phyloP scores from a whole-genome alignment of 2,113 vertebrate genomes.

The Indicator indicator region DNA sequence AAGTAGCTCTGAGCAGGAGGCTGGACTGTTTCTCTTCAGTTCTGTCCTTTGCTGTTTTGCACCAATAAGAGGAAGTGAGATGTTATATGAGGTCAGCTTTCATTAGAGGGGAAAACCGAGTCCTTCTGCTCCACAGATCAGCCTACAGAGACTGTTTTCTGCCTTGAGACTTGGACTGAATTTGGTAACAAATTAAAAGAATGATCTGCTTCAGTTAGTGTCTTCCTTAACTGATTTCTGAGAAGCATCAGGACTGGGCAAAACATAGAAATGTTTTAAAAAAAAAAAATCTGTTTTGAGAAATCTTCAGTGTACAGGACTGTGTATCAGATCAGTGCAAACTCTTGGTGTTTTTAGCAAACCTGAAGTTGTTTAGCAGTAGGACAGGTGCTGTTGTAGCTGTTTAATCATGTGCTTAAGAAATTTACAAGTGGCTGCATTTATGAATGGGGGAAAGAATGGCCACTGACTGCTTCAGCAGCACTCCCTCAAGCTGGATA shows the following conservation, averaged over 20 bases:
- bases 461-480: not conserved
- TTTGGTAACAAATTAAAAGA: not conserved
- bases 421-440: not conserved
- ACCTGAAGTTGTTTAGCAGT: too few species aligned
- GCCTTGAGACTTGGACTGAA: not conserved
- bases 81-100: not conserved
- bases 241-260: not conserved
- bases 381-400: too few species aligned
- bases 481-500: not conserved
- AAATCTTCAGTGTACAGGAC: not conserved
- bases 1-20: not conserved
- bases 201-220: not conserved
- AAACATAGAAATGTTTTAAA: not conserved
- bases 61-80: not conserved
- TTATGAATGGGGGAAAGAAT: not conserved
- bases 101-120: not conserved
- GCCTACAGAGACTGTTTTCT: not conserved
- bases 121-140: rapidly evolving
- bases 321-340: not conserved
- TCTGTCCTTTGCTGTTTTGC: not conserved
- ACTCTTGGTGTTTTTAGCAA: too few species aligned
- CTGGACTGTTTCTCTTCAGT: not conserved
- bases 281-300: not conserved
- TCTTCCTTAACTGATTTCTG: not conserved
- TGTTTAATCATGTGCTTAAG: not conserved